Evolutionary conservation across 2,113 vertebrate species (phyloP).

Genomic region (Recurvirostra avosetta): DNA sequence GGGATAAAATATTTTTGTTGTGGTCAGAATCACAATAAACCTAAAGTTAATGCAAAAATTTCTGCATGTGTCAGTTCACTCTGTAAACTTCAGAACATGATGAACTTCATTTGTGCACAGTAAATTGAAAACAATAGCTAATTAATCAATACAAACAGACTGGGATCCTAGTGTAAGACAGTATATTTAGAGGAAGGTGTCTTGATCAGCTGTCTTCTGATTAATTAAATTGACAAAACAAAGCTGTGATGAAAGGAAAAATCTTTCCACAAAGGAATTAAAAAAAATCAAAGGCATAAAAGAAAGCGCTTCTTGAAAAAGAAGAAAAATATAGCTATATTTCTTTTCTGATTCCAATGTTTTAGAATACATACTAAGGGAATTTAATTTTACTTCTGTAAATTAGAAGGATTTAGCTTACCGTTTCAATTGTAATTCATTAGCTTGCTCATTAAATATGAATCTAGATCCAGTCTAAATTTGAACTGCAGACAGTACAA

Average conservation of each 20-base stretch:
- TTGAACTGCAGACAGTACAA: background rate
- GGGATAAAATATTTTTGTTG: background rate
- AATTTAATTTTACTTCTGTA: background rate
- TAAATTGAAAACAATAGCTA: background rate
- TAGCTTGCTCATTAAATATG: background rate
- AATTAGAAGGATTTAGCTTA: background rate
- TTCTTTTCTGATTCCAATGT: background rate
- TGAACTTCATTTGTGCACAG: background rate
- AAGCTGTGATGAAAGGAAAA: background rate
- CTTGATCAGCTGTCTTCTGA: background rate
- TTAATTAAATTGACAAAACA: constrained; percentile 16
- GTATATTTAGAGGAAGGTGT: background rate
- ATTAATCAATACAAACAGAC: constrained; percentile 42
- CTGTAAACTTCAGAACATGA: background rate
- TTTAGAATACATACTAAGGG: background rate
- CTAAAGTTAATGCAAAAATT: background rate
- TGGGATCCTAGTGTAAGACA: background rate
- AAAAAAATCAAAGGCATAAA: background rate
- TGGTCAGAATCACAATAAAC: background rate
- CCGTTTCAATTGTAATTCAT: background rate
- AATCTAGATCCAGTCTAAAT: background rate
- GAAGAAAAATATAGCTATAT: background rate
- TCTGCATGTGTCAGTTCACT: background rate
- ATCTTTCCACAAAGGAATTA: background rate
- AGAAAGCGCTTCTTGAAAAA: background rate